A percentile compares a stretch with the other conserved stretches of the same genome.
phyloP scores from a whole-genome alignment of 2,797 vertebrate species.

The Ptychobarbus kaznakovi region DNA sequence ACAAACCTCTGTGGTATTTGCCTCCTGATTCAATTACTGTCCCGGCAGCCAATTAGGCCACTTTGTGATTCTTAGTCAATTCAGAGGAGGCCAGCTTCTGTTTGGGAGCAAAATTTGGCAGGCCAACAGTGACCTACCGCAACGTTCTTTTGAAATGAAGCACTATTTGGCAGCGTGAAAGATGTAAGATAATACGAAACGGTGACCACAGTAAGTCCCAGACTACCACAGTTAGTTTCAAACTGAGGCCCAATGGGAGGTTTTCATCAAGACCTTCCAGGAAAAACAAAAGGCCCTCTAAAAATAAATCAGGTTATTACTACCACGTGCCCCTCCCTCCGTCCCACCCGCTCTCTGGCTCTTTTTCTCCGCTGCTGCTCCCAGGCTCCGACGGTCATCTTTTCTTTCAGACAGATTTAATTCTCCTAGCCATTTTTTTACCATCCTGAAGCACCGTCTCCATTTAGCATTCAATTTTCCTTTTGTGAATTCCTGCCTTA shows the following conservation, averaged over 20 bases:
- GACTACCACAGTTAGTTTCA: conserved; percentile 58
- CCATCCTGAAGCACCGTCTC: conserved; percentile 35
- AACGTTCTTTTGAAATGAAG: conserved; percentile 56
- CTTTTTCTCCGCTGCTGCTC: conserved; percentile 48
- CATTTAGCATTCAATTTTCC: conserved; percentile 38
- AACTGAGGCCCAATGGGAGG: conserved; percentile 58
- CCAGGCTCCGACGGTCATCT: conserved; percentile 49
- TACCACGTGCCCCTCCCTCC: conserved; percentile 44
- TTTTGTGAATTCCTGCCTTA: not conserved
- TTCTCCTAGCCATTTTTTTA: conserved; percentile 49
- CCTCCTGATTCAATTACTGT: conserved; percentile 49
- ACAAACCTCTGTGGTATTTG: conserved; percentile 52
- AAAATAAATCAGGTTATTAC: conserved; percentile 77
- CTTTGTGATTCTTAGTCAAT: conserved; percentile 46
- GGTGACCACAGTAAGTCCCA: conserved; percentile 58
- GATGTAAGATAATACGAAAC: conserved; percentile 60
- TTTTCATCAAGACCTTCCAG: conserved; percentile 73
- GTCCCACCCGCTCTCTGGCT: conserved; percentile 45
- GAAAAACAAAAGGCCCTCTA: conserved; percentile 74
- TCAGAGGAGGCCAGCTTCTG: conserved; percentile 53
- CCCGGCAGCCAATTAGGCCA: conserved; percentile 51
- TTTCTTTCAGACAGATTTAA: conserved; percentile 52
- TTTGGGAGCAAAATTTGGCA: conserved; percentile 54
- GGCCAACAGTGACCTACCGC: conserved; percentile 45
- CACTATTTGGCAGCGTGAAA: conserved; percentile 46